Base-by-base conservation (phyloP, 2,888 invertebrate species). In the Emesis castigata region DNA sequence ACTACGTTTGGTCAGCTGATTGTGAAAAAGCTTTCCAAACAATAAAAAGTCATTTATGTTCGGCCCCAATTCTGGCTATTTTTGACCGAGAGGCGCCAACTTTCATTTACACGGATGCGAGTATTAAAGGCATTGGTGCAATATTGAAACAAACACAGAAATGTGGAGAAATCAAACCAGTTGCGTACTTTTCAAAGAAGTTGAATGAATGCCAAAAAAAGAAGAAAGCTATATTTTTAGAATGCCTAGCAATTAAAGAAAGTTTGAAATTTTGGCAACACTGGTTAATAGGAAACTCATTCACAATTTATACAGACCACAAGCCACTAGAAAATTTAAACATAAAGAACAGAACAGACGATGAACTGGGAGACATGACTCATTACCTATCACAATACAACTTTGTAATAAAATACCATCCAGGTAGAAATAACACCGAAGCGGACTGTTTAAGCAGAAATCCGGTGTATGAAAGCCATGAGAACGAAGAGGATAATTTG, bases 221-320 rank as follows among this genome's bases (percentile, higher is more conserved):
- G 58, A 77, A 73, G 44, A 75, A 79, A 64, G 75, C 83, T 29
- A 79, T 83, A 29, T 83, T 73, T 75, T 66, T 81, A 61, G 83
- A 83, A 75, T 81, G 80, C 39, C 58, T 81, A 53, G 81, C 81
- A 3, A 83, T 83, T 1, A 81, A 80, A 71, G 83, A 81, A 70
- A 66, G 69, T 9, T 68, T 85, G 3, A 83, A 76, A 68, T 87
- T 82, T 69, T 87, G 86, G 86, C 85, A 87, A 62, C 72, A 85
- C 62, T 76, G 73, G 83, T 29, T 85, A 31, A 75, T 77, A 39
- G 81, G 79, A 31, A 77, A 79, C 56, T 20, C 22, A 14, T 81
- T 81, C 56, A 79, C 70, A 18, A 56, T 82, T 53, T 81, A 77
- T 56, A 69, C 79, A 3, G 81, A 81, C 62, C 79, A 81, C 68